Conservation (phyloP, 2,113 vertebrate genomes). For the Melanerpes formicivorus region DNA sequence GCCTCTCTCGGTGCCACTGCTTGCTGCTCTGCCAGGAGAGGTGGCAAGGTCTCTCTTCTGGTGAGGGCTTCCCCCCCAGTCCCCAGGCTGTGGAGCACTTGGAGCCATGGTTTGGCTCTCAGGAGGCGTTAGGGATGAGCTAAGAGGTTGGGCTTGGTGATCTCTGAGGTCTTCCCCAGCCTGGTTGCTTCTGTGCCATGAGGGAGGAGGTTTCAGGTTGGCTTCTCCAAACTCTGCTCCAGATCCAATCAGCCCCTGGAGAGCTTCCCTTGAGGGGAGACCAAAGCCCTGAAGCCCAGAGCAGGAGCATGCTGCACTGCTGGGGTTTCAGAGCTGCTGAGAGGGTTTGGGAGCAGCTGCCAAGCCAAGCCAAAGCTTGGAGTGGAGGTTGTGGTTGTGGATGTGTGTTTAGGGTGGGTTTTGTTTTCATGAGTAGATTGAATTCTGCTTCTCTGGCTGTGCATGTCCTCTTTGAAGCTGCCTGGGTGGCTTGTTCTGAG, state of each 20-base stretch:
- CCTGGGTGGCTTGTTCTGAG: neutral
- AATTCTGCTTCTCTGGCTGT: neutral
- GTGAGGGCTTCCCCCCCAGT: neutral
- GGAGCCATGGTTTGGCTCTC: too few relatives aligned
- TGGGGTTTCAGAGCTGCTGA: neutral
- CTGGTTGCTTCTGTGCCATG: too few relatives aligned
- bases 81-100: neutral
- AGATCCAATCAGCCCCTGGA: neutral
- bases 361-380: neutral
- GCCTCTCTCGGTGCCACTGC: neutral
- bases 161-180: too few relatives aligned
- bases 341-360: neutral
- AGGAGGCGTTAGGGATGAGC: too few relatives aligned
- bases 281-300: neutral
- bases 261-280: neutral
- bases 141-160: too few relatives aligned
- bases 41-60: neutral
- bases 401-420: neutral
- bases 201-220: neutral
- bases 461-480: slow-evolving; percentile 24
- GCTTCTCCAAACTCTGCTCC: neutral
- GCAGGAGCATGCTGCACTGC: neutral
- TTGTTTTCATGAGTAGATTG: neutral
- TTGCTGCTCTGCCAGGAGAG: neutral
- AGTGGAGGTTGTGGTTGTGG: neutral